phyloP scores from a whole-genome alignment of 2,888 invertebrate genomes.

The Troilus luridus region DNA sequence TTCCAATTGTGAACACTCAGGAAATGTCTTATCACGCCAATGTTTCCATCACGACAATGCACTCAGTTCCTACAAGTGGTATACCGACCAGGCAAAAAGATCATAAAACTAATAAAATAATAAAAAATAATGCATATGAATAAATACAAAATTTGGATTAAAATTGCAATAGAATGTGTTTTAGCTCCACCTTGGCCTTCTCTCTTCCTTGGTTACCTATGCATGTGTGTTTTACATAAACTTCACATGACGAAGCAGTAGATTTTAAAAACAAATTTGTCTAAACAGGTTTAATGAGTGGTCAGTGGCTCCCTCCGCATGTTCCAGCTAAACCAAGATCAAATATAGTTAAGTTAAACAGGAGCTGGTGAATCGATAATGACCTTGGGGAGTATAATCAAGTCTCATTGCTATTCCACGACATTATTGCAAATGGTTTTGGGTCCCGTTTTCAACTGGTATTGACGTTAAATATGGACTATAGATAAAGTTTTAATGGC shows the following conservation, averaged over 20 bases:
- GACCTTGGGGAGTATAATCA: not conserved
- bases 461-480: not conserved
- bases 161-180: too few species aligned
- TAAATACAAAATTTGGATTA: too few species aligned
- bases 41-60: not conserved
- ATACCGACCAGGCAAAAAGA: not conserved
- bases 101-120: too few species aligned
- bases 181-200: too few species aligned
- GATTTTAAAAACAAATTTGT: not conserved
- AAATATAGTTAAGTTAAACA: not conserved
- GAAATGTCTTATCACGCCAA: not conserved
- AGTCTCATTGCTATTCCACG: constrained; percentile 7
- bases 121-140: too few species aligned
- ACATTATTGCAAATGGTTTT: not conserved
- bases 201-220: too few species aligned
- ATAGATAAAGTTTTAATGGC: not conserved
- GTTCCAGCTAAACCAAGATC: not conserved
- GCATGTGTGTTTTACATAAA: too few species aligned
- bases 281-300: not conserved
- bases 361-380: not conserved
- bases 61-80: not conserved
- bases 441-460: not conserved
- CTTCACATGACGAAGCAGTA: not conserved
- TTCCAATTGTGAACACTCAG: not conserved
- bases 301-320: not conserved